Percentiles rank a stretch among this genome's conserved stretches.
phyloP scores from a whole-genome alignment of 1,140 invertebrate genomes.

The Leptopilina boulardi region DNA sequence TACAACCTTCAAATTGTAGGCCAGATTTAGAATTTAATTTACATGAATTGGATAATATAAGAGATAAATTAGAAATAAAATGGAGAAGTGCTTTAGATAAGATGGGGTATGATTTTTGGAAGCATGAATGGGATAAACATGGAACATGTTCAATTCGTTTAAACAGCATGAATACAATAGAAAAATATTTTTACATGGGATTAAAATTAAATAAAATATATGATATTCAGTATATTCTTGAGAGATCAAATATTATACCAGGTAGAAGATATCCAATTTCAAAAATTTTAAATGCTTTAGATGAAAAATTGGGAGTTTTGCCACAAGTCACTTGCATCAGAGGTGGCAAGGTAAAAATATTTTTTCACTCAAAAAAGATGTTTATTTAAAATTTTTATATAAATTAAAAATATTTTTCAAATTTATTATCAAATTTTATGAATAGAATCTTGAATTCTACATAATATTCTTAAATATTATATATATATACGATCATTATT shows the following conservation, averaged over 20 bases:
- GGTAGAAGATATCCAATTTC: conserved; percentile 77
- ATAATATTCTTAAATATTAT: too few species aligned
- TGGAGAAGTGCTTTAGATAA: conserved; percentile 87
- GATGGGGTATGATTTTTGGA: conserved; percentile 84
- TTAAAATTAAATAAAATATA: conserved; percentile 80
- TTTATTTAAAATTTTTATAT: too few species aligned
- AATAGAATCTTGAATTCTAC: too few species aligned
- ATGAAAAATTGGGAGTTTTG: conserved; percentile 56
- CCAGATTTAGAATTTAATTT: conserved; percentile 80
- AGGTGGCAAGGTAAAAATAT: conserved; percentile 49
- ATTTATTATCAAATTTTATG: too few species aligned
- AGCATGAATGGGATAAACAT: conserved; percentile 91
- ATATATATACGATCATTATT: too few species aligned
- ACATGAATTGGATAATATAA: conserved; percentile 78
- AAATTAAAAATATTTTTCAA: too few species aligned
- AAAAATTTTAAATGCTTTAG: conserved; percentile 79
- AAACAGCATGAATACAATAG: conserved; percentile 79
- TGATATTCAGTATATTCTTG: conserved; percentile 81
- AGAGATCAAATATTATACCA: conserved; percentile 78
- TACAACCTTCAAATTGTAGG: conserved; percentile 82
- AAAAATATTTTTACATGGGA: conserved; percentile 85
- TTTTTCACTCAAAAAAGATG: too few species aligned
- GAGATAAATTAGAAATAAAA: conserved; percentile 78
- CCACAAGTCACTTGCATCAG: conserved; percentile 55
- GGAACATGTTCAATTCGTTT: conserved; percentile 85